phyloP scores from a whole-genome alignment of 1,140 invertebrate genomes.

The Cydia splendana region DNA sequence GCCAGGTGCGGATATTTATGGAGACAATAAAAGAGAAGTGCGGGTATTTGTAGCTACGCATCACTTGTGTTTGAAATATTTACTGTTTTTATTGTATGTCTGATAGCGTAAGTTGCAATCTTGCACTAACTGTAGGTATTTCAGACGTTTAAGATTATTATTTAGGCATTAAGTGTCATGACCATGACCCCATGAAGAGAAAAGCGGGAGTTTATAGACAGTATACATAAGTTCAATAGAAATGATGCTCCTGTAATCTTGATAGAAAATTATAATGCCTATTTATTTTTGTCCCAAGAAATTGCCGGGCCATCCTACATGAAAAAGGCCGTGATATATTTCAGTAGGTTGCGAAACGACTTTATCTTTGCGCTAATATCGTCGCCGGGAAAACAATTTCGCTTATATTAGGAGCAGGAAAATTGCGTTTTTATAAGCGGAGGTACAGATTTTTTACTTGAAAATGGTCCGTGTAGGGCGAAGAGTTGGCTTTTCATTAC shows the following conservation, averaged over 20 bases:
- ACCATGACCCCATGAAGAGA: too few relatives aligned
- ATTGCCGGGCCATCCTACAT: slow-evolving; percentile 15
- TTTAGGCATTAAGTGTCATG: too few relatives aligned
- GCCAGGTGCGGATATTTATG: slow-evolving; percentile 32
- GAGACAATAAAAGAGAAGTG: slow-evolving; percentile 10
- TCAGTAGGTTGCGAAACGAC: slow-evolving; percentile 37
- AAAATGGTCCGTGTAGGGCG: slow-evolving; percentile 27
- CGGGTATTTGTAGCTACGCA: not conserved
- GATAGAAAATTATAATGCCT: slow-evolving; percentile 17
- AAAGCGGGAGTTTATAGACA: too few relatives aligned
- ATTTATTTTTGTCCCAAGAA: not conserved
- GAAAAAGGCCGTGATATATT: slow-evolving; percentile 39
- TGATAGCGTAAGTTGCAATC: not conserved
- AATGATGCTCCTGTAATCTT: not conserved
- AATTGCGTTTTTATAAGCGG: slow-evolving; percentile 41
- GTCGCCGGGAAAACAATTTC: slow-evolving; percentile 43
- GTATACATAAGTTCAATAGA: too few relatives aligned
- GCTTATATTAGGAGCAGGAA: slow-evolving; percentile 41
- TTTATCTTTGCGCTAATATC: slow-evolving; percentile 40
- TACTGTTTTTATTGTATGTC: not conserved
- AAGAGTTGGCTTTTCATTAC: not conserved
- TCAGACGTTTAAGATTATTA: too few relatives aligned
- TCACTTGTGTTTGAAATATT: not conserved
- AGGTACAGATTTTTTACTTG: slow-evolving; percentile 34
- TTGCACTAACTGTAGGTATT: too few relatives aligned